Evolutionary conservation across 2,888 invertebrate genomes (phyloP).

Genomic region (Erebia epiphron): DNA sequence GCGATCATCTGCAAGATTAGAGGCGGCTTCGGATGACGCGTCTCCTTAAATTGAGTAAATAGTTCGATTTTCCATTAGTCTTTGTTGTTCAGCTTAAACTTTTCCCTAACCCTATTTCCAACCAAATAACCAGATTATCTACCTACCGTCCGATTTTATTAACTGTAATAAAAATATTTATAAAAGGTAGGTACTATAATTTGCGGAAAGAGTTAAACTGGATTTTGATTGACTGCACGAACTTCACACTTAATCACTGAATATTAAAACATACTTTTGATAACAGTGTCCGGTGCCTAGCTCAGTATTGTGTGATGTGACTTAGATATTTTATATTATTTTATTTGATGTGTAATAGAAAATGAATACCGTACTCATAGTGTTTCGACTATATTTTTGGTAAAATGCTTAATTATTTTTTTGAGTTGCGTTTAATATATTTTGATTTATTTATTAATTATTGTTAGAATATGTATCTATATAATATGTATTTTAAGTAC

Average conservation of each 20-base stretch:
- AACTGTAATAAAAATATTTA: no score
- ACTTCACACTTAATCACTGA: slow-evolving; percentile 14
- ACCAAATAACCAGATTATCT: no score
- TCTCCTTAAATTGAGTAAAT: not conserved
- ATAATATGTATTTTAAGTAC: no score
- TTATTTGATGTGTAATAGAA: not conserved
- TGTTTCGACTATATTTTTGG: not conserved
- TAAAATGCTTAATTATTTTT: not conserved
- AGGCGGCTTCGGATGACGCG: slow-evolving; percentile 23
- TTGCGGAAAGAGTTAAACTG: not conserved
- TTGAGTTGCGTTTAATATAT: no score
- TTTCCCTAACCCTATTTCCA: no score
- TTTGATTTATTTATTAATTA: no score
- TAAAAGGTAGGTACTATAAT: no score
- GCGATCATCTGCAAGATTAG: slow-evolving; percentile 33
- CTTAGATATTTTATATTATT: not conserved
- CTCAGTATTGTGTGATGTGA: not conserved
- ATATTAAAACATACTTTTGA: not conserved
- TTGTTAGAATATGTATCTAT: no score
- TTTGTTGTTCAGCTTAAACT: not conserved
- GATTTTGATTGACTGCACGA: not conserved
- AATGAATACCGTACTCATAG: not conserved
- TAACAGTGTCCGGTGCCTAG: not conserved
- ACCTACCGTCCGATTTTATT: no score
- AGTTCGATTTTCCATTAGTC: not conserved